Base-by-base conservation (phyloP, 2,113 vertebrate genomes). In the Sorex araneus region DNA sequence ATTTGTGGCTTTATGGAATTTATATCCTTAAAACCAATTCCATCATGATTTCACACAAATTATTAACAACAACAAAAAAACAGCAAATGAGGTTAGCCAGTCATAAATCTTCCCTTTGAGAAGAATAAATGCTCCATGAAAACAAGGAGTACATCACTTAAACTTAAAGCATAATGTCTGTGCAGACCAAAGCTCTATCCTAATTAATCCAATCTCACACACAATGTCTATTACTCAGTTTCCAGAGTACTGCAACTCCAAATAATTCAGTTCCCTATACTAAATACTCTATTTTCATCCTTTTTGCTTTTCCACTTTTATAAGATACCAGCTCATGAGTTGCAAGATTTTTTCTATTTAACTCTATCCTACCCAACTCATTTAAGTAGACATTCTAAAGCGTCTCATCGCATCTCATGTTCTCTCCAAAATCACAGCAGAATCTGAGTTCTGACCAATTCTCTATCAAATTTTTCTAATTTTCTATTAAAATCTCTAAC, bases 11-110 rank as follows among this genome's bases (percentile, higher is more conserved):
- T 95, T 95, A 95, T 43, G 78, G 87, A 84, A 94, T 95, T 96
- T 96, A 89, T 64, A 96, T 91, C 70, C 87, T 91, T 94, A 97
- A 95, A 96, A 90, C 88, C 47, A 96, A 95, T 90, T 94, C 74
- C 74, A 93, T 70, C 34, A 71, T 87, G 93, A 94, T 93, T 94
- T 97, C 90, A 95, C 90, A 95, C 28, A 87, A 66, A 93, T 91
- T n/a, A n/a, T n/a, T n/a, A n/a, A n/a, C n/a, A n/a, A n/a, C n/a
- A n/a, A n/a, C n/a, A n/a, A n/a, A n/a, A n/a, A n/a, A n/a, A n/a
- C n/a, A n/a, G n/a, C n/a, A n/a, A n/a, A n/a, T n/a, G n/a, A 95
- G 89, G 57, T 94, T 87, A 94, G 91, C 84, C 57, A 87, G 87
- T 91, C 94, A 90, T 89, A 92, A 91, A 94, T 91, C 77, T 91